A percentile compares a stretch with the other conserved stretches of the same genome.
These are phyloP conservation scores for Drosophila guanche DNA, from an alignment of 1,140 invertebrate species.

Conservation along the genomic window DNA sequence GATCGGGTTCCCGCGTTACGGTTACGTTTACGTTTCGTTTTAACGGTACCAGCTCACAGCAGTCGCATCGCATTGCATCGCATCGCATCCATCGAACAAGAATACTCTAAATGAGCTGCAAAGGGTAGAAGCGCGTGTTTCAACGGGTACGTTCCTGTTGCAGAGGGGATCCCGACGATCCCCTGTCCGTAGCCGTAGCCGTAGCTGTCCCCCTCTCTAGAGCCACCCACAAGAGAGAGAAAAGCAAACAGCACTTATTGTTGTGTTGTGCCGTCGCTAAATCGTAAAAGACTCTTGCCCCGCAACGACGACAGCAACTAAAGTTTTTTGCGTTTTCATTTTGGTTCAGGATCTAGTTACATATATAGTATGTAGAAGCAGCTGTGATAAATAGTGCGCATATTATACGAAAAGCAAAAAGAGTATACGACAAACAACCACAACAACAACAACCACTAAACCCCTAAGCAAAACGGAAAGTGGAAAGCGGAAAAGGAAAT, in stretches of 20 bases:
- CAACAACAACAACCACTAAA: slow-evolving; percentile 24
- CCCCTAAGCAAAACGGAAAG: slow-evolving; percentile 11
- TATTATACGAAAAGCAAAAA: slow-evolving; percentile 75
- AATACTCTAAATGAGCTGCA: too few species aligned
- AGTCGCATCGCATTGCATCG: too few species aligned
- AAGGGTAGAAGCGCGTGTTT: neutral
- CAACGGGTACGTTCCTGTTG: slow-evolving; percentile 29
- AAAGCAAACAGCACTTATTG: neutral
- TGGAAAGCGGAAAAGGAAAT: slow-evolving; percentile 23
- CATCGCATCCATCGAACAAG: too few species aligned
- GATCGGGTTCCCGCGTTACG: too few species aligned
- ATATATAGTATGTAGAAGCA: slow-evolving; percentile 80
- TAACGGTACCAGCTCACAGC: too few species aligned
- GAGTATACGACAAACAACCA: slow-evolving; percentile 49
- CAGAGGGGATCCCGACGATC: slow-evolving; percentile 49
- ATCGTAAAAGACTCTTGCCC: slow-evolving; percentile 31
- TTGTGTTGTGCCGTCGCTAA: slow-evolving; percentile 1
- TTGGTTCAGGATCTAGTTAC: slow-evolving; percentile 56
- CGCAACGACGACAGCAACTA: slow-evolving; percentile 37
- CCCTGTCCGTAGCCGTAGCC: slow-evolving; percentile 9
- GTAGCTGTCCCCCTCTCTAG: too few species aligned
- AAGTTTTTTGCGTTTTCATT: slow-evolving; percentile 28
- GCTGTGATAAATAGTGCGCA: slow-evolving; percentile 83
- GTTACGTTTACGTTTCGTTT: too few species aligned
- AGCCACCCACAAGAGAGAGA: too few species aligned